Evolutionary conservation across 2,888 invertebrate species (phyloP).

Genomic region (Synergus umbraculus): DNA sequence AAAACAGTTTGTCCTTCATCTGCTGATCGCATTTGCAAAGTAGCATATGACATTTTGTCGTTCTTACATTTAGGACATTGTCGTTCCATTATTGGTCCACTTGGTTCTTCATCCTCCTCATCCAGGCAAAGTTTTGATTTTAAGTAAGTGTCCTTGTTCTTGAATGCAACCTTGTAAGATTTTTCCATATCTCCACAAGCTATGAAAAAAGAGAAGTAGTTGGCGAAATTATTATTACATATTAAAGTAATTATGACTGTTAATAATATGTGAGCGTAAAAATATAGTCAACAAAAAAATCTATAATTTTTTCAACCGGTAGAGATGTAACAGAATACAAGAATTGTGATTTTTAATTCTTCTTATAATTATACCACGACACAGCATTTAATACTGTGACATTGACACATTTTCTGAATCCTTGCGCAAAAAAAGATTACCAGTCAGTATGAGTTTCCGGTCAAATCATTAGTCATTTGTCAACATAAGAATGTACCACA

Average conservation of each 20-base stretch:
- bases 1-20: constrained; percentile 99
- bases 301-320: too few relatives aligned
- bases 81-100: constrained; percentile 89
- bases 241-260: background rate
- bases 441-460: background rate
- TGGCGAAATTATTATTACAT: too few relatives aligned
- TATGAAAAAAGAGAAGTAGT: constrained; percentile 65
- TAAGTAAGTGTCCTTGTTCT: constrained; percentile 79
- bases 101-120: constrained; percentile 77
- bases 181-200: constrained; percentile 84
- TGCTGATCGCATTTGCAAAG: constrained; percentile 95
- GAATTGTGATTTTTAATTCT: too few relatives aligned
- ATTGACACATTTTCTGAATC: constrained; percentile 23
- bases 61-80: constrained; percentile 92
- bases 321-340: too few relatives aligned
- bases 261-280: too few relatives aligned
- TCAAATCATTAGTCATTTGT: background rate
- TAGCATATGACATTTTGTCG: constrained; percentile 96
- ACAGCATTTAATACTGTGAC: background rate
- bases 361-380: constrained; percentile 5
- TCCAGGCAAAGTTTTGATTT: constrained; percentile 69
- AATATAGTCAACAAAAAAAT: too few relatives aligned
- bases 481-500: too few relatives aligned
- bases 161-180: constrained; percentile 86
- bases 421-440: constrained; percentile 1